Conservation (phyloP, 2,888 invertebrate species). For the Xylocampa areola region DNA sequence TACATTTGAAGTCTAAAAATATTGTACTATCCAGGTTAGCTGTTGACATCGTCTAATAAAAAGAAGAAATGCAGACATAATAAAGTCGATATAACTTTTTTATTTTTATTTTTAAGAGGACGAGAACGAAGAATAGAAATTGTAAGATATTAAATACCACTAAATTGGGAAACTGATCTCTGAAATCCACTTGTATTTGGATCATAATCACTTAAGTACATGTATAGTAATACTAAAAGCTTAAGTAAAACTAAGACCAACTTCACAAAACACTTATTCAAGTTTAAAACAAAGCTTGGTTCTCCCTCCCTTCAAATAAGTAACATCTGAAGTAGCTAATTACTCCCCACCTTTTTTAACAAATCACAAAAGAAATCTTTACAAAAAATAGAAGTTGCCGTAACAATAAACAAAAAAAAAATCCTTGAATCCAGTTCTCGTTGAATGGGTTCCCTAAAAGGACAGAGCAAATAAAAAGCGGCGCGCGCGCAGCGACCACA, state of each 20-base stretch:
- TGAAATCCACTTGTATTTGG: no score
- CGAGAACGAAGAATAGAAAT: no score
- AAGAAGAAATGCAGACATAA: no score
- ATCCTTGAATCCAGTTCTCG: constrained; percentile 61
- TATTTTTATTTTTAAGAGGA: no score
- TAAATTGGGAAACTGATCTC: no score
- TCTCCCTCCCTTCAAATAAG: constrained; percentile 12
- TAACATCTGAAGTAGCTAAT: constrained; percentile 20
- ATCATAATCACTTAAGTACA: no score
- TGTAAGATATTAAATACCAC: no score
- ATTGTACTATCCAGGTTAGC: constrained; percentile 20
- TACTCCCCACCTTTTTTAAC: constrained; percentile 3
- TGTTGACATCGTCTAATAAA: constrained; percentile 8
- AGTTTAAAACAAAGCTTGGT: constrained; percentile 6
- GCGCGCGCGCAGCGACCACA: constrained; percentile 53
- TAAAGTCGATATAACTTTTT: no score
- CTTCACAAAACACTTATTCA: neutral
- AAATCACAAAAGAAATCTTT: constrained; percentile 17
- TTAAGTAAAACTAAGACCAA: no score
- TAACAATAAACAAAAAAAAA: constrained; percentile 48
- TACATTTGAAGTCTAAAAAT: constrained; percentile 25
- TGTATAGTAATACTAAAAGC: no score
- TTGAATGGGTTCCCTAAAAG: constrained; percentile 62
- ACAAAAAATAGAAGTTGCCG: constrained; percentile 50
- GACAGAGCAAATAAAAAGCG: constrained; percentile 52